Evolutionary conservation across 2,888 invertebrate species (phyloP), one percentile per base, ranked within the genome.

Genomic region (Clepsis dumicolana): DNA sequence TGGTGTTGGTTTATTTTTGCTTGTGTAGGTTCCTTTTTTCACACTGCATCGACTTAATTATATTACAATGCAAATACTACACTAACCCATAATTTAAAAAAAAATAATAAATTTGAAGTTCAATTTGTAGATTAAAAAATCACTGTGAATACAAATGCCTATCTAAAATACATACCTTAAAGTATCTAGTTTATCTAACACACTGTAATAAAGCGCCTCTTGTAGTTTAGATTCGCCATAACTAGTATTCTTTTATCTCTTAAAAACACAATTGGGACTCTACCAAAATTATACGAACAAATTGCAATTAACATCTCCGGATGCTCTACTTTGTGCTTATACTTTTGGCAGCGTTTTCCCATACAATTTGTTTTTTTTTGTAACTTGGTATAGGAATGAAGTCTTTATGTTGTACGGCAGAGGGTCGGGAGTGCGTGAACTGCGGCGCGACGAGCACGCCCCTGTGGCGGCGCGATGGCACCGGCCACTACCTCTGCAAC

Each of bases 371-470:
- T 35, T 41, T 4, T 29, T 52, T 29, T 32, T 24, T 14, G 25
- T 12, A 14, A 10, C 2, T 53, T 57, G 50, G n/a, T 63, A 4
- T 27, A 41, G 32, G 18, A 44, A 18, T 64, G 64, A 53, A 68
- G 14, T 38, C 52, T 60, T 54, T 73, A 69, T 73, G 64, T 74
- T 79, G 72, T 80, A 82, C 86, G 87, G 72, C 96, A 96, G 99
- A 99, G 95, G 98, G 98, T 77, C 96, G 99, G 77, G 98, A 99
- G 92, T 99, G 99, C 94, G 99, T 99, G 79, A 99, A 99, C 95
- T 99, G 99, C 94, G 99, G 99, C 71, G 99, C 99, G 71, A 98
- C 98, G 76, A 98, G 98, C 84, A 99, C 99, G 78, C 99, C 99
- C 18, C 95, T 99, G 72, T 98, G 98, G 98, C 95, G 98, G 86